phyloP scores from a whole-genome alignment of 2,888 invertebrate genomes.

The Conchocele bisecta region DNA sequence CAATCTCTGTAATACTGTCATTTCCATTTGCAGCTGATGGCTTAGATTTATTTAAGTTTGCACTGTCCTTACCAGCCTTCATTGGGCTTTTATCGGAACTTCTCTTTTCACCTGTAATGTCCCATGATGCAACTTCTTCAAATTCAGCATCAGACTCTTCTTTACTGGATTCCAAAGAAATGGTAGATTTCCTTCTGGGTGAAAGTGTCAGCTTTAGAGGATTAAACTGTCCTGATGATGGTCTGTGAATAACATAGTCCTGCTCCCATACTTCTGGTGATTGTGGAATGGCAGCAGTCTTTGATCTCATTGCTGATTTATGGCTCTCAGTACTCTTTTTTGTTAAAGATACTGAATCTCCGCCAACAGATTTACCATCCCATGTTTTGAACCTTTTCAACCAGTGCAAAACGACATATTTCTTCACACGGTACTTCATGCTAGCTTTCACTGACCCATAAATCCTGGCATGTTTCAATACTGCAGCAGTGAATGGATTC shows the following conservation, averaged over 20 bases:
- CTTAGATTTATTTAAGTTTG: not conserved
- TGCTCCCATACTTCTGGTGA: conserved; percentile 37
- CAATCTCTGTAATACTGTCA: too few species aligned
- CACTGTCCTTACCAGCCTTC: not conserved
- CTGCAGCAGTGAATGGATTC: not conserved
- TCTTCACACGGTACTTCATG: not conserved
- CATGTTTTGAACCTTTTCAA: not conserved
- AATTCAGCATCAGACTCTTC: conserved; percentile 29
- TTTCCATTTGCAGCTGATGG: too few species aligned
- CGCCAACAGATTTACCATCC: not conserved
- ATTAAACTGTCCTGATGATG: conserved; percentile 33
- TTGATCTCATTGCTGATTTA: not conserved
- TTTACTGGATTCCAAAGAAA: conserved; percentile 21
- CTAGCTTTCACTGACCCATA: not conserved
- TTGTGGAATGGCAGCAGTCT: not conserved
- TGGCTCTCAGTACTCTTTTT: not conserved
- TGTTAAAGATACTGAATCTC: too few species aligned
- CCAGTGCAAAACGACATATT: too few species aligned
- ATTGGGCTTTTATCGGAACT: not conserved
- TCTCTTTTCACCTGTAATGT: not conserved
- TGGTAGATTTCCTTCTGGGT: conserved; percentile 42
- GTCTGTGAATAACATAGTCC: conserved; percentile 48
- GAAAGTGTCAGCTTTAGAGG: conserved; percentile 55
- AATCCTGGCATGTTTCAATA: not conserved
- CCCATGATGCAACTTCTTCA: conserved; percentile 46